A percentile compares a stretch with the other conserved stretches of the same genome.
Evolutionary conservation across 2,888 invertebrate species (phyloP).

Genomic region (Agonopterix arenella): DNA sequence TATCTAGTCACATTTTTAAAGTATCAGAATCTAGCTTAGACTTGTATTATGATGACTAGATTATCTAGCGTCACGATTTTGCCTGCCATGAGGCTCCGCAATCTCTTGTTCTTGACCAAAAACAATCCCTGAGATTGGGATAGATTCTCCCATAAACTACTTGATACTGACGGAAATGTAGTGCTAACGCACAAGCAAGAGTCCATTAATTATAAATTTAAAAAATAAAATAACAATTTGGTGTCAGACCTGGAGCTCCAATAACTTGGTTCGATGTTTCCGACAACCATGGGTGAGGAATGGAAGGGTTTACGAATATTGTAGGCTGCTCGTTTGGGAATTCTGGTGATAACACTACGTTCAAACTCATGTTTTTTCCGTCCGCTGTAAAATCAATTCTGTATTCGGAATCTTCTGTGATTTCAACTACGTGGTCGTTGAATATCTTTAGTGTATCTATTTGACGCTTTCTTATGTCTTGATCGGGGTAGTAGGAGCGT

Average conservation of each 20-base stretch:
- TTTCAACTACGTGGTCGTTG: conserved; percentile 86
- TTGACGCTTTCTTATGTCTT: conserved; percentile 81
- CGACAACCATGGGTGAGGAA: conserved; percentile 85
- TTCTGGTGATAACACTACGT: conserved; percentile 80
- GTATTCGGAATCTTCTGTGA: conserved; percentile 83
- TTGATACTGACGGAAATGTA: no score
- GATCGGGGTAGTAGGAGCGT: conserved; percentile 72
- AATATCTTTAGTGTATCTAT: conserved; percentile 89
- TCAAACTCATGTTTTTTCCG: conserved; percentile 80
- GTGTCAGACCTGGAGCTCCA: conserved; percentile 79
- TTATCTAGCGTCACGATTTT: no score
- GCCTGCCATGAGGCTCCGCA: no score
- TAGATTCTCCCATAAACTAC: no score
- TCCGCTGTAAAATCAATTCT: conserved; percentile 82
- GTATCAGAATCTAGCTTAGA: no score
- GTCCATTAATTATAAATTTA: no score
- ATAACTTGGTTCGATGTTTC: conserved; percentile 81
- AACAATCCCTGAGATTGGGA: no score
- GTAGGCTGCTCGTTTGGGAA: conserved; percentile 87
- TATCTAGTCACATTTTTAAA: no score
- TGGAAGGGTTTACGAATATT: conserved; percentile 80
- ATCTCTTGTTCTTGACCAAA: no score
- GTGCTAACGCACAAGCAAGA: no score
- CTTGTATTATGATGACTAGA: no score
- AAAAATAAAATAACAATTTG: no score